These are phyloP conservation scores for Acanthopagrus latus DNA, from an alignment of 2,797 vertebrate genomes.

Conservation along the genomic window DNA sequence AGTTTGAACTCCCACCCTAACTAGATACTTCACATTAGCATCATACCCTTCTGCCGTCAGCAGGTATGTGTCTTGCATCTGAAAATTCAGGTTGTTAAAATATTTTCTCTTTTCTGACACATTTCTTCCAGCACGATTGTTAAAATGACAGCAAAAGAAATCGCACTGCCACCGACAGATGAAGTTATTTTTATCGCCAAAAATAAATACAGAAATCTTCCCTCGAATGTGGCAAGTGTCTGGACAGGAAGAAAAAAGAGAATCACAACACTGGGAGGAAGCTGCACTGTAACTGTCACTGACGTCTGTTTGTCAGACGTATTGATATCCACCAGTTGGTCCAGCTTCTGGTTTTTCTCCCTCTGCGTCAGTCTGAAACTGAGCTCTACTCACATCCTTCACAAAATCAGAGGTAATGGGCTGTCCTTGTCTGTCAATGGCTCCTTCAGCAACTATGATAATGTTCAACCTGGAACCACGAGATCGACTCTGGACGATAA, in stretches of 20 bases:
- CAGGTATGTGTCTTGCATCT: too few relatives aligned
- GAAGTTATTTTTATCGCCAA: background rate
- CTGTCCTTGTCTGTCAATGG: conserved; percentile 88
- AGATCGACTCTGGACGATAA: conserved; percentile 85
- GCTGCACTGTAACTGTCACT: background rate
- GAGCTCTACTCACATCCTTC: conserved; percentile 86
- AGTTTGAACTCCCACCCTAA: background rate
- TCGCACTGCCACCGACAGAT: background rate
- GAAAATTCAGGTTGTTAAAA: background rate
- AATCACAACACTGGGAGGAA: background rate
- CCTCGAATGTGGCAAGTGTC: conserved; percentile 32
- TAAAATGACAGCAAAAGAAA: background rate
- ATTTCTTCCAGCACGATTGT: background rate
- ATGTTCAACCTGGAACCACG: conserved; percentile 93
- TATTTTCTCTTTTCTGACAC: background rate
- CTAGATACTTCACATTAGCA: background rate
- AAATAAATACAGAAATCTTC: background rate
- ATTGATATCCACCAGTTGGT: conserved; percentile 28
- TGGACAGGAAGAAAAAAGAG: background rate
- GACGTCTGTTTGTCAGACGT: background rate
- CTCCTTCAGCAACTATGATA: conserved; percentile 94
- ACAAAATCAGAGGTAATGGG: conserved; percentile 88
- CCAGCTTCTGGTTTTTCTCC: conserved; percentile 67
- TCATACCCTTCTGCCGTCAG: too few relatives aligned
- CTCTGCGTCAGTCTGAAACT: conserved; percentile 50